These are phyloP conservation scores for Chloroceryle aenea DNA, from an alignment of 2,113 vertebrate genomes.

Conservation along the genomic window DNA sequence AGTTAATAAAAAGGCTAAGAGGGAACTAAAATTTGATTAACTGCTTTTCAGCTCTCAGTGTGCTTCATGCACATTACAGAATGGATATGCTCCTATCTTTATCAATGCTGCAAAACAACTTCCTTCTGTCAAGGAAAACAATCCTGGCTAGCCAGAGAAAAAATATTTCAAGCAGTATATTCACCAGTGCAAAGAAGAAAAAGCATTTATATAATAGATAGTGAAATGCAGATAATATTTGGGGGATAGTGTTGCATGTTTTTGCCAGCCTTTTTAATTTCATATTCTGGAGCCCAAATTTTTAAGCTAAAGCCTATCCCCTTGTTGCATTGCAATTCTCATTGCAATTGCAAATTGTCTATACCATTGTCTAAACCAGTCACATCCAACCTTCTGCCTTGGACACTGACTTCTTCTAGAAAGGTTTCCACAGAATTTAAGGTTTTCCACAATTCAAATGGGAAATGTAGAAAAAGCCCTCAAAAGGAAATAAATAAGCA, in stretches of 20 bases:
- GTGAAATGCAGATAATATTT: not conserved
- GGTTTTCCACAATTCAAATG: not conserved
- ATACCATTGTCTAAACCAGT: not conserved
- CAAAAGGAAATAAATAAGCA: not conserved
- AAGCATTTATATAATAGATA: not conserved
- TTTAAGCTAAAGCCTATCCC: not conserved
- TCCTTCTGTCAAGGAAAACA: not conserved
- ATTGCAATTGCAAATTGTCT: no score
- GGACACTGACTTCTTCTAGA: not conserved
- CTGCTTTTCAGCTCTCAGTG: not conserved
- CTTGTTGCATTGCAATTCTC: not conserved
- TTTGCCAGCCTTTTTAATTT: not conserved
- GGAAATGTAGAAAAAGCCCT: not conserved
- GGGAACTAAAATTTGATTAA: constrained; percentile 17
- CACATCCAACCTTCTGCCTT: not conserved
- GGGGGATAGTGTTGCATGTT: not conserved
- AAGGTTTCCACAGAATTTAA: not conserved
- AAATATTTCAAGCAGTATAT: not conserved
- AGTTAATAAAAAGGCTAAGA: constrained; percentile 32
- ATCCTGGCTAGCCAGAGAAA: not conserved
- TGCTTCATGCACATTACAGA: not conserved
- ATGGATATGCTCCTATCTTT: not conserved
- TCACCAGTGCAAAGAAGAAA: not conserved
- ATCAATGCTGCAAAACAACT: not conserved
- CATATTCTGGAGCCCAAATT: not conserved